phyloP scores from a whole-genome alignment of 2,113 vertebrate genomes.

The Ameiurus melas region DNA sequence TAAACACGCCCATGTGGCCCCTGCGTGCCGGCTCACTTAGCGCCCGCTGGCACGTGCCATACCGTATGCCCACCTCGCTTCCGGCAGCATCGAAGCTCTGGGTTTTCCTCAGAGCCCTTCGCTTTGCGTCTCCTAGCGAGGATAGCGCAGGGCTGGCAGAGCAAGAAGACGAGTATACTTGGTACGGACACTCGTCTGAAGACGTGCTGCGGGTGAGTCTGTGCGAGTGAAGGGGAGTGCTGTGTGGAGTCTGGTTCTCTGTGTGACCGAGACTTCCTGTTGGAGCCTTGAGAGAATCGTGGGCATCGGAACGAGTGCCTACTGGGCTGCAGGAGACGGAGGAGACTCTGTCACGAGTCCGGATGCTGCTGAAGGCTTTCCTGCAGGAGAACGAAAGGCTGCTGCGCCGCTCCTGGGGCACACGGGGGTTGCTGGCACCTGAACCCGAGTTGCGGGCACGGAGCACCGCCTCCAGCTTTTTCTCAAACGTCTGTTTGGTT shows the following conservation, averaged over 20 bases:
- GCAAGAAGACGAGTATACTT: constrained; percentile 45
- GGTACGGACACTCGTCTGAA: constrained; percentile 60
- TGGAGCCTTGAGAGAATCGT: constrained; percentile 13
- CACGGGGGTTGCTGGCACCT: constrained; percentile 27
- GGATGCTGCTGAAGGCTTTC: constrained; percentile 41
- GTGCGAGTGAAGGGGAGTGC: constrained; percentile 54
- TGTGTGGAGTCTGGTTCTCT: constrained; percentile 46
- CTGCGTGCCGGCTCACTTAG: constrained; percentile 68
- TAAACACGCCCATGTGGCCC: constrained; percentile 75
- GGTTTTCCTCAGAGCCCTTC: constrained; percentile 73
- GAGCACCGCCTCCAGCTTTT: constrained; percentile 77
- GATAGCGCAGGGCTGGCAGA: constrained; percentile 51
- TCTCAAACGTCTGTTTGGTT: constrained; percentile 79
- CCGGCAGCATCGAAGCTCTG: constrained; percentile 78
- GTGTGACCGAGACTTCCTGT: constrained; percentile 43
- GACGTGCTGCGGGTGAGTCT: constrained; percentile 48
- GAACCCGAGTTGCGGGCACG: constrained; percentile 57
- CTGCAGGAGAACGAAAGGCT: constrained; percentile 56
- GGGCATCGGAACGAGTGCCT: constrained; percentile 22
- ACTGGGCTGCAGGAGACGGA: constrained; percentile 53
- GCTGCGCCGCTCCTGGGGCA: constrained; percentile 62
- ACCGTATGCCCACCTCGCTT: constrained; percentile 63
- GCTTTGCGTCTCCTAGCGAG: constrained; percentile 47
- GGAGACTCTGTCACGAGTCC: constrained; percentile 62
- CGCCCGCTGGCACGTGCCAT: constrained; percentile 68